A percentile compares a stretch with the other conserved stretches of the same genome.
Evolutionary conservation across 2,113 vertebrate species (phyloP).

Genomic region (western clawed frog (Xenopus tropicalis)): UCB_Xtro_10.0 CM004443.2:72962501-72963000

Average conservation of each 20-base stretch:
- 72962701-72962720: conserved; percentile 54
- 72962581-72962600: neutral
- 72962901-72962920: conserved; percentile 55
- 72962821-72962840: conserved; percentile 69
- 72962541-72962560: neutral
- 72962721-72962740: conserved; percentile 52
- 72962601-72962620: neutral
- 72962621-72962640: conserved; percentile 57
- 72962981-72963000: conserved; percentile 36
- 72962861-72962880: conserved; percentile 86
- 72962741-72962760: conserved; percentile 64
- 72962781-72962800: conserved; percentile 85
- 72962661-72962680: conserved; percentile 43
- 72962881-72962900: conserved; percentile 42
- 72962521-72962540: neutral
- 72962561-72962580: neutral
- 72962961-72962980: conserved; percentile 34
- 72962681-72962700: conserved; percentile 50
- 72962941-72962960: conserved; percentile 39
- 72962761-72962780: conserved; percentile 83
- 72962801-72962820: conserved; percentile 73
- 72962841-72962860: conserved; percentile 90
- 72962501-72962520: too few relatives aligned
- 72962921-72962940: conserved; percentile 49
- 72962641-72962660: conserved; percentile 55